A percentile compares a stretch with the other conserved stretches of the same genome.
These are phyloP conservation scores for Origma solitaria DNA, from an alignment of 2,113 vertebrate genomes.

Conservation along the genomic window DNA sequence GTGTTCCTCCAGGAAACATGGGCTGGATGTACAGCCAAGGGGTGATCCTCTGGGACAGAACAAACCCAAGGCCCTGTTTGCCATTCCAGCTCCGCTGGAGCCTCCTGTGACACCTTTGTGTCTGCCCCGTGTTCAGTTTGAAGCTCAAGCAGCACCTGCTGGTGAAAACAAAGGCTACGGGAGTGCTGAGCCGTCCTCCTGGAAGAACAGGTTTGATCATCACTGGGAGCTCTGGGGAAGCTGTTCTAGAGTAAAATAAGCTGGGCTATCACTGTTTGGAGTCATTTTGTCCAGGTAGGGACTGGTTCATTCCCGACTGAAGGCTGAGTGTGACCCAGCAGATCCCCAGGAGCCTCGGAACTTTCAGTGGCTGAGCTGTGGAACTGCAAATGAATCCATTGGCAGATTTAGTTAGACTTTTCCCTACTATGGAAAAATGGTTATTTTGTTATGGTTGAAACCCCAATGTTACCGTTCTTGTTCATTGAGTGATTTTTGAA, in stretches of 20 bases:
- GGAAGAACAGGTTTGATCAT: conserved; percentile 5
- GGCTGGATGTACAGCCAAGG: fast-evolving
- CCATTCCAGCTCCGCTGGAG: not conserved
- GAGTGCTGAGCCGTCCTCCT: not conserved
- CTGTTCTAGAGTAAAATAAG: not conserved
- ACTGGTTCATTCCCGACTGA: not conserved
- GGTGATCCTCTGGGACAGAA: not conserved
- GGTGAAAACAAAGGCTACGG: not conserved
- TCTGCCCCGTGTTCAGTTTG: not conserved
- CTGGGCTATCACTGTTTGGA: not conserved
- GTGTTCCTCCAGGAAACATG: fast-evolving
- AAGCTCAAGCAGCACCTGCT: conserved; percentile 52
- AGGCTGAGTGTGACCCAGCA: not conserved
- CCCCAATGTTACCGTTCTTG: not conserved
- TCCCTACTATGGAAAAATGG: not conserved
- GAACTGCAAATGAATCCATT: not conserved
- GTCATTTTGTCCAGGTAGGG: not conserved
- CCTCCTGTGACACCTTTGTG: not conserved
- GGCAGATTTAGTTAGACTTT: not conserved
- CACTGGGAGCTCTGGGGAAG: not conserved
- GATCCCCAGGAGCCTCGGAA: not conserved
- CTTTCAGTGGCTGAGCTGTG: not conserved
- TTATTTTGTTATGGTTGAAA: not conserved
- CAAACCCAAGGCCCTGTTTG: not conserved
- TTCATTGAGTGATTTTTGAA: not conserved